Base-by-base conservation (phyloP, 2,797 vertebrate species). In the Scolopax bukidnonensis region DNA sequence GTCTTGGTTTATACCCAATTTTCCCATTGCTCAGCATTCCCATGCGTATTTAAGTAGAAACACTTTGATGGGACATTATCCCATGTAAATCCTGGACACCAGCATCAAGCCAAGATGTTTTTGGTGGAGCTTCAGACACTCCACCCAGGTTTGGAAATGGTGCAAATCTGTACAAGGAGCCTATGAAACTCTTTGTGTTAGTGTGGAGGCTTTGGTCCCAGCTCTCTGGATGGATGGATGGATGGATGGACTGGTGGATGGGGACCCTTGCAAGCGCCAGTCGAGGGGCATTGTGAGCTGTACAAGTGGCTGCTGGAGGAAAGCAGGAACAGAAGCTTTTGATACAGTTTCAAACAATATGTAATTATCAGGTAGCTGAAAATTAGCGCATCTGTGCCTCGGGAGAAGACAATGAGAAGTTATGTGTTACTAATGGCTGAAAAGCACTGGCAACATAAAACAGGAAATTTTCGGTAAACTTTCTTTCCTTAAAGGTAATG, bases 361-460 rank as follows among this genome's bases (percentile, higher is more conserved):
- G 90, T 93, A 97, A 97, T 95, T 96, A 95, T 97, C 96, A 97
- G 96, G 96, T 95, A 97, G 90, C 85, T 96, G 94, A 90, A 97
- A 96, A 96, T 95, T 88, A 94, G 96, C 95, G 94, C 95, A 94
- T 95, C 96, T 96, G 93, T 88, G 95, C 96, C 95, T 97, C 76
- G 0, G 83, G 95, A 86, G 48, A 88, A 96, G 93, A 96, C 95
- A 96, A 95, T 92, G 94, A 50, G 73, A 84, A 96, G 85, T 81
- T 93, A 64, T 84, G 94, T 97, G 96, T 97, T 97, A 93, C 96
- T 95, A 97, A 97, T 95, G 94, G 76, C 90, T 97, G 94, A 91
- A 95, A 97, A 96, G 94, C 12, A 18, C 87, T 97, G 96, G 96
- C 96, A 97, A 69, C 91, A 96, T 77, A 91, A 96, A 86, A 88